A percentile compares a stretch with the other conserved stretches of the same genome.
These are phyloP conservation scores for Camponotus vicinus DNA, from an alignment of 1,140 invertebrate species.

Conservation along the genomic window DNA sequence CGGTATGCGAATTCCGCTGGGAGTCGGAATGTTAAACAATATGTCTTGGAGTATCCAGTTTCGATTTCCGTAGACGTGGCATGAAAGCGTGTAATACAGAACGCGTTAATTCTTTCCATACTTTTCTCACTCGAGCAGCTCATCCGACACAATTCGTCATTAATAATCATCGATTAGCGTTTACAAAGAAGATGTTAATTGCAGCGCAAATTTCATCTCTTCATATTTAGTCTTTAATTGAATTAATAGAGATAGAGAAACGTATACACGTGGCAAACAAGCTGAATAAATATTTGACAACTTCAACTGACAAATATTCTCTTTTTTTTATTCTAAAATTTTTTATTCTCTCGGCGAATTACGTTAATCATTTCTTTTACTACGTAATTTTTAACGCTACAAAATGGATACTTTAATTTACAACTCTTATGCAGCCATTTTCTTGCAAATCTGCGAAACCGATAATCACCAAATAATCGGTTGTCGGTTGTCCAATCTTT, in stretches of 20 bases:
- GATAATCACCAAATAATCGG: background rate
- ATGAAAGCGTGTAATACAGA: background rate
- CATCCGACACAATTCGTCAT: background rate
- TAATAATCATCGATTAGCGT: slow-evolving; percentile 27
- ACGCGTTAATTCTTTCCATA: background rate
- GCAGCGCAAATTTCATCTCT: background rate
- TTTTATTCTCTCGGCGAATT: background rate
- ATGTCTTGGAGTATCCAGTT: slow-evolving; percentile 46
- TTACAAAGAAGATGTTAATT: background rate
- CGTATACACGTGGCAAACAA: background rate
- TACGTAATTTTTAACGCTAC: background rate
- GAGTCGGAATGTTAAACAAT: slow-evolving; percentile 64
- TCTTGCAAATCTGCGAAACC: no score
- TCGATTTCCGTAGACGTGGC: slow-evolving; percentile 56
- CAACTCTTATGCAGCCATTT: background rate
- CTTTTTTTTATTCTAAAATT: background rate
- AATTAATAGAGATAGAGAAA: slow-evolving; percentile 21
- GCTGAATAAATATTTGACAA: background rate
- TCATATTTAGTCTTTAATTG: background rate
- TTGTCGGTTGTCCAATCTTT: background rate
- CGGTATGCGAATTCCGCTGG: slow-evolving; percentile 36
- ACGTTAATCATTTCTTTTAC: background rate
- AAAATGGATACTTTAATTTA: background rate
- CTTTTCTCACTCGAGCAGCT: background rate
- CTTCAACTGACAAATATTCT: background rate